Percentiles rank a stretch among this genome's conserved stretches.
phyloP scores from a whole-genome alignment of 2,888 invertebrate genomes.

The Acanthococcus lagerstroemiae region DNA sequence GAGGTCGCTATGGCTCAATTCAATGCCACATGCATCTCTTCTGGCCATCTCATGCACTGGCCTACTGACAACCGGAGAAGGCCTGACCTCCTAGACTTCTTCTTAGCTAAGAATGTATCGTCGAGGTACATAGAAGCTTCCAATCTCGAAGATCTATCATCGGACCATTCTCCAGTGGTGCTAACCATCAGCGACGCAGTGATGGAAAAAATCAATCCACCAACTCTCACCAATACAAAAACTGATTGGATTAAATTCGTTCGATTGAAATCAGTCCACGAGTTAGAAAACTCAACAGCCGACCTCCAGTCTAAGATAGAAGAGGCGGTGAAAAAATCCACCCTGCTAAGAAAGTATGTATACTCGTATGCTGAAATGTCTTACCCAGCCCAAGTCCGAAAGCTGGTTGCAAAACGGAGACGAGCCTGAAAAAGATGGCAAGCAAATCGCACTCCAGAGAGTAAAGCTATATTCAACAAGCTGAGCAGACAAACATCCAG shows the following conservation, averaged over 20 bases:
- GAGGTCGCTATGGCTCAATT: background rate
- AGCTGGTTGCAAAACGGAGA: background rate
- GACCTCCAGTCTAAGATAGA: background rate
- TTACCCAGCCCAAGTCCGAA: background rate
- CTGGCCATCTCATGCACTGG: background rate
- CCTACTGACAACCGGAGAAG: background rate
- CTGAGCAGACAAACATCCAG: background rate
- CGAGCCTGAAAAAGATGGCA: background rate
- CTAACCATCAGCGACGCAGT: background rate
- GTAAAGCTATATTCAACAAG: background rate
- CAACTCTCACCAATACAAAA: background rate
- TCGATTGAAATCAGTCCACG: background rate
- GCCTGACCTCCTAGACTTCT: background rate
- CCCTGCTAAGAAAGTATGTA: background rate
- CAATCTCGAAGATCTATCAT: background rate
- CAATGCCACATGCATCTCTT: background rate
- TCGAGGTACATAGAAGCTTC: background rate
- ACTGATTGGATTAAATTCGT: background rate
- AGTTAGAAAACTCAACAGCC: background rate
- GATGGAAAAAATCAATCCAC: background rate
- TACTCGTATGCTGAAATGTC: background rate
- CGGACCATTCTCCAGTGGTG: background rate
- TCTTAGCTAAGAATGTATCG: background rate
- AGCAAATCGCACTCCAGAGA: background rate
- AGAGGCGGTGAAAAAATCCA: background rate